phyloP scores from a whole-genome alignment of 2,113 vertebrate species.

The Merops nubicus region DNA sequence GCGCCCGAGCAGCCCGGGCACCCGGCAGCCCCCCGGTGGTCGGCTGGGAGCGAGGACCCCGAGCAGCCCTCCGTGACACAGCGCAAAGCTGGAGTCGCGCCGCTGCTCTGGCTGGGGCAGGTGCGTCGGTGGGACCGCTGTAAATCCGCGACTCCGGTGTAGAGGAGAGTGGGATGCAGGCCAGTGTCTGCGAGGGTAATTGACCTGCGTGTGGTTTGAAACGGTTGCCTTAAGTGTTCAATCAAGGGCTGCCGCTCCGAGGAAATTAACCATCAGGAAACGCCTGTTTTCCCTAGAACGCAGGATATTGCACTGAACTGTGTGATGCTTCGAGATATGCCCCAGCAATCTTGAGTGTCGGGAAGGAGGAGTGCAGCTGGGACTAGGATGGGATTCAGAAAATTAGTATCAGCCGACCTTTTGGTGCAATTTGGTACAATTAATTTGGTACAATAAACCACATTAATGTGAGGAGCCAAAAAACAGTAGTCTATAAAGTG shows the following conservation, averaged over 20 bases:
- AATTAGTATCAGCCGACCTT: neutral
- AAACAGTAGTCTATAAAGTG: neutral
- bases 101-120: neutral
- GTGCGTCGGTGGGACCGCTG: neutral
- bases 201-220: neutral
- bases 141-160: neutral
- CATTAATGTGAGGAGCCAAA: neutral
- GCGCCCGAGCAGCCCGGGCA: neutral
- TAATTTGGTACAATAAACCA: neutral
- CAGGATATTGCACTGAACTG: neutral
- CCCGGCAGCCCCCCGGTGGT: neutral
- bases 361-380: neutral
- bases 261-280: neutral
- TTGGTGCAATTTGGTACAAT: no score
- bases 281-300: neutral
- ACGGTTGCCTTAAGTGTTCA: neutral
- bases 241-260: neutral
- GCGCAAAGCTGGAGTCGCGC: neutral
- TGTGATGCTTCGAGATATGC: neutral
- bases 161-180: neutral
- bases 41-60: neutral
- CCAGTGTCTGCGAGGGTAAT: neutral
- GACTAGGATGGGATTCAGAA: neutral
- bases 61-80: conserved; percentile 30
- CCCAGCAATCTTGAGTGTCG: neutral